Evolutionary conservation across 2,113 vertebrate species (phyloP), one percentile per base, ranked within the genome.

Genomic region (Hemiprocne comata): DNA sequence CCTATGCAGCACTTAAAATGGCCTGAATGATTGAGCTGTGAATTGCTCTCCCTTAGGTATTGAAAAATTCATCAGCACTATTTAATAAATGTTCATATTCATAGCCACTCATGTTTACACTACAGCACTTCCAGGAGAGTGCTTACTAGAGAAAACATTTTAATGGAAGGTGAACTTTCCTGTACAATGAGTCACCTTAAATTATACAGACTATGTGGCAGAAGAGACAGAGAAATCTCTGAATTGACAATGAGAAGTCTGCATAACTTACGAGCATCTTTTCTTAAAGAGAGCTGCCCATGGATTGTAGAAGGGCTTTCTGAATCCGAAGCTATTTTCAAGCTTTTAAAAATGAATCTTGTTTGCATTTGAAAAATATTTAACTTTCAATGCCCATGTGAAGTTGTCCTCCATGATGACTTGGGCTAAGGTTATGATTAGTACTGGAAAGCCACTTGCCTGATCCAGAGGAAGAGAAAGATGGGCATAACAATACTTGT

Each of bases 61-160:
- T 98, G 97, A 98, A 98, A 98, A 98, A 98, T 98, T 98, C 97
- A 98, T 98, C 97, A 98, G 93, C 77, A 91, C 97, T 98, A 98
- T 98, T 98, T 98, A 98, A 98, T 98, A 98, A 98, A 98, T 98
- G 98, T 98, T 98, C 95, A 13, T 97, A 98, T 98, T 98, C 97
- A 80, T 95, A 98, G 97, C 95, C 97, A 97, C 98, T 98, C 97
- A 93, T 98, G 98, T 98, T 98, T 98, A 98, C 98, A 98, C 97
- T 98, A 97, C 96, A 97, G 98, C 96, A 97, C 97, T 98, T 98
- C 96, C 96, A 97, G 97, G 96, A 98, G 98, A 98, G 98, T 98
- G 98, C 98, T 98, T 98, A 98, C 97, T 96, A 98, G 97, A 98
- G 98, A 98, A 98, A 98, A 98, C 97, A 98, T 96, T 98, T 98